These are phyloP conservation scores for Cremastinae sp. DNA, from an alignment of 2,888 invertebrate genomes.

Conservation along the genomic window DNA sequence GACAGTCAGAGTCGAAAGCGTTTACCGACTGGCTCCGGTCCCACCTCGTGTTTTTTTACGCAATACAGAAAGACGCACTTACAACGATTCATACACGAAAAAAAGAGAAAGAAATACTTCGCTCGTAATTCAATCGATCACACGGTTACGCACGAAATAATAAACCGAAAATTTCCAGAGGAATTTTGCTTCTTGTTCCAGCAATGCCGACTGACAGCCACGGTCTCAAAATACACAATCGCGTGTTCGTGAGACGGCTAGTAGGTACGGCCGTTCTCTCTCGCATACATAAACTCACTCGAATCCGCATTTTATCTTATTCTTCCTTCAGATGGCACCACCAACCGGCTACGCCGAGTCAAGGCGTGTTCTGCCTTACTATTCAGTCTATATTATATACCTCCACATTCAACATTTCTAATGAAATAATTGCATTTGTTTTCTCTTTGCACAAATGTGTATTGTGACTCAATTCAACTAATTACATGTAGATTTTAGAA, in stretches of 20 bases:
- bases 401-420: neutral
- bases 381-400: constrained; percentile 4
- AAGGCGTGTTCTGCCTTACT: neutral
- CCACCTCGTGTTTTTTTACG: neutral
- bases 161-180: constrained; percentile 25
- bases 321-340: constrained; percentile 60
- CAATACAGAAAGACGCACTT: neutral
- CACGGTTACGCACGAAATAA: constrained; percentile 18
- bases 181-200: constrained; percentile 50
- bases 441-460: too few species aligned
- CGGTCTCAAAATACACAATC: constrained; percentile 46
- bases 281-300: constrained; percentile 14
- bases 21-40: constrained; percentile 43
- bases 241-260: constrained; percentile 22
- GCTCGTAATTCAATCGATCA: constrained; percentile 26
- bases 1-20: constrained; percentile 29
- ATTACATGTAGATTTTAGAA: too few species aligned
- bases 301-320: constrained; percentile 7
- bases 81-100: neutral
- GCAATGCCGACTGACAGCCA: constrained; percentile 60
- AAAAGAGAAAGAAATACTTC: neutral
- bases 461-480: too few species aligned
- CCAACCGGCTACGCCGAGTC: constrained; percentile 9
- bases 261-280: constrained; percentile 56
- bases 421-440: too few species aligned